Evolutionary conservation across 2,888 invertebrate genomes (phyloP).

Genomic region (Coecobrya sp.): DNA sequence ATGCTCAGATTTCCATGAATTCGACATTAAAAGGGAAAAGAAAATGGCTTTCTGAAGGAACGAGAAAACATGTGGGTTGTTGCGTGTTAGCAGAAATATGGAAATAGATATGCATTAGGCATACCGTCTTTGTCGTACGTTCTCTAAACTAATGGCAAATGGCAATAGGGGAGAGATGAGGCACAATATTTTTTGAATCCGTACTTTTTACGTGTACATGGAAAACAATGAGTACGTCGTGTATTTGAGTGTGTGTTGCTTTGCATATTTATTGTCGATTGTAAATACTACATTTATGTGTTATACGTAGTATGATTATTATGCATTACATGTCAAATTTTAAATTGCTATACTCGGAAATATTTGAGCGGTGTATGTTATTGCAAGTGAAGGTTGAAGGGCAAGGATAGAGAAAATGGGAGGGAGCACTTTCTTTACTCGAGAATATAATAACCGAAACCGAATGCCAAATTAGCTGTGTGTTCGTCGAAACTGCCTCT

Average conservation of each 20-base stretch:
- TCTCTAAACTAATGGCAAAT: too few species aligned
- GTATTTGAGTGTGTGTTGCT: not conserved
- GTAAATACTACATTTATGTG: not conserved
- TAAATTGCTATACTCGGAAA: not conserved
- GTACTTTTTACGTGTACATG: not conserved
- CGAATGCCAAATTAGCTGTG: not conserved
- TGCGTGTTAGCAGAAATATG: not conserved
- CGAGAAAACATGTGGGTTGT: not conserved
- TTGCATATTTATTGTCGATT: not conserved
- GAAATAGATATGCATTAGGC: not conserved
- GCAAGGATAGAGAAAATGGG: not conserved
- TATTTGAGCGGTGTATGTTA: not conserved
- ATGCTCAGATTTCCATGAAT: constrained; percentile 60
- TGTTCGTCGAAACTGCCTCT: too few species aligned
- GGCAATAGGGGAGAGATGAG: too few species aligned
- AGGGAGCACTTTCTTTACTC: not conserved
- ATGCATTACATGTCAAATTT: not conserved
- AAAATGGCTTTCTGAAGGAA: constrained; percentile 17
- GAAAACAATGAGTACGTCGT: not conserved
- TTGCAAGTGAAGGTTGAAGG: not conserved
- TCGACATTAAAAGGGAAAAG: constrained; percentile 45
- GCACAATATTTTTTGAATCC: not conserved
- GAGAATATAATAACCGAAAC: not conserved
- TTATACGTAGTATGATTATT: not conserved
- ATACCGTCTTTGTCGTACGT: not conserved